These are phyloP conservation scores for Calcarius lapponicus DNA, from an alignment of 2,797 vertebrate species.

Conservation along the genomic window DNA sequence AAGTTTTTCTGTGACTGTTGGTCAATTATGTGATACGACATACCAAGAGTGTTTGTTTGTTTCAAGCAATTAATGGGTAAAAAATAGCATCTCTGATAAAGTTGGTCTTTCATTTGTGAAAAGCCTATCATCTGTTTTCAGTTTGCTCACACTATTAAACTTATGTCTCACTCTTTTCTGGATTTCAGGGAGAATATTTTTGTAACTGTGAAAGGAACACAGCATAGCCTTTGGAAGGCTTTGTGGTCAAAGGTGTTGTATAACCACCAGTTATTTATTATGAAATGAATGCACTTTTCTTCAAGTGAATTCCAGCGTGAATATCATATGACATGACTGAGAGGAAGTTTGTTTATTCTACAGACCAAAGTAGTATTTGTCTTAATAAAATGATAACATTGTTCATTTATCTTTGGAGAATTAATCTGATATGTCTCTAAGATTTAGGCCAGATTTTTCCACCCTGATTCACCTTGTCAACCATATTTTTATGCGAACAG, in stretches of 20 bases:
- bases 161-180: background rate
- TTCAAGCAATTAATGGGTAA: background rate
- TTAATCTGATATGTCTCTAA: constrained; percentile 1
- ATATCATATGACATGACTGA: constrained; percentile 44
- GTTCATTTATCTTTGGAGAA: constrained; percentile 32
- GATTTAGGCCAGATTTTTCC: constrained; percentile 13
- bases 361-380: constrained; percentile 38
- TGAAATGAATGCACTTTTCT: constrained; percentile 40
- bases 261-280: constrained; percentile 44
- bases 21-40: background rate
- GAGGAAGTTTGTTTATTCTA: constrained; percentile 48
- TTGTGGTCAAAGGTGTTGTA: constrained; percentile 54
- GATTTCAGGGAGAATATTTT: background rate
- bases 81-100: background rate
- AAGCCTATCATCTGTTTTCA: background rate
- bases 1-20: background rate
- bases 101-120: background rate
- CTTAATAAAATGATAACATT: constrained; percentile 52
- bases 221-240: background rate
- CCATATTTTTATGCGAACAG: background rate
- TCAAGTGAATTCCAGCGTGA: constrained; percentile 38
- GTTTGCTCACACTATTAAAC: background rate
- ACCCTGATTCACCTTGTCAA: background rate
- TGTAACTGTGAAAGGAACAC: background rate
- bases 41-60: background rate